Conservation (phyloP, 2,797 vertebrate genomes). For the Mycteria americana region DNA sequence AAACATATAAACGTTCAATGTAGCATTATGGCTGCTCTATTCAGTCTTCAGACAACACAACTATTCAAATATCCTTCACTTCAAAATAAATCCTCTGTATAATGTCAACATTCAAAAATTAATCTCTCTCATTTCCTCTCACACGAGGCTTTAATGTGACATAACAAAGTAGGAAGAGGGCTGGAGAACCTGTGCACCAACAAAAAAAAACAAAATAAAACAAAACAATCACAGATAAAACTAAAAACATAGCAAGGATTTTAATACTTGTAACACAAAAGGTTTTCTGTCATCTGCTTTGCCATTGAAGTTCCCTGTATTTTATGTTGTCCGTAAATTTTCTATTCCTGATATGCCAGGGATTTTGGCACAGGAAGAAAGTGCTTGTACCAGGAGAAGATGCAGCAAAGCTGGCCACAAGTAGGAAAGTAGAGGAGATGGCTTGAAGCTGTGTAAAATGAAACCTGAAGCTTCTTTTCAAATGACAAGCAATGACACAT, state of each 20-base stretch:
- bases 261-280: background rate
- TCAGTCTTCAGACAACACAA: background rate
- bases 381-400: background rate
- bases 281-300: background rate
- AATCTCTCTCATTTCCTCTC: background rate
- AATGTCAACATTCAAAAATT: background rate
- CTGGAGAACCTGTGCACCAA: background rate
- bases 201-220: background rate
- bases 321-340: background rate
- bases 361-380: background rate
- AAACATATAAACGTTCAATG: background rate
- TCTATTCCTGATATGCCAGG: background rate
- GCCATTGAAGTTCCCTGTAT: background rate
- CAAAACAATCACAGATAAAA: background rate
- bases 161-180: background rate
- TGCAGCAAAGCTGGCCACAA: background rate
- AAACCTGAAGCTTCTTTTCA: background rate
- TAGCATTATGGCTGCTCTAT: background rate
- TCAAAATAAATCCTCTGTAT: background rate
- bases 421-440: background rate
- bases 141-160: background rate
- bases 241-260: background rate
- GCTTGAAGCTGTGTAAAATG: background rate
- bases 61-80: background rate
- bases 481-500: background rate